Evolutionary conservation across 1,140 invertebrate genomes (phyloP).

Genomic region (Laupala kohalensis): DNA sequence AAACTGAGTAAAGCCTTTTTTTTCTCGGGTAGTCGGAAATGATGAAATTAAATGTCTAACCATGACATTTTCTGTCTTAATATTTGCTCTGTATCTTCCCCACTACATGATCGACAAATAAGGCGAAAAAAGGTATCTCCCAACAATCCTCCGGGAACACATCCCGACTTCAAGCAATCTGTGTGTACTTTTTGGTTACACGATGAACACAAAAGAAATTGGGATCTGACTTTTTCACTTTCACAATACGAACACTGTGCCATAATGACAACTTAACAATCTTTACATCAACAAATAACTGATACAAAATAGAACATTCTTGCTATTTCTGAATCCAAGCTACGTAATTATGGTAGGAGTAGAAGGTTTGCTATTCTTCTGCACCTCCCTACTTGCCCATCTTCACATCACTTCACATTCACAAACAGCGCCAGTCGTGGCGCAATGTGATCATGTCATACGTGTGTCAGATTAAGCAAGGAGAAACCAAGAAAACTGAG

Average conservation of each 20-base stretch:
- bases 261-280: too few relatives aligned
- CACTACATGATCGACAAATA: conserved; percentile 47
- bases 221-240: conserved; percentile 5
- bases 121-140: conserved; percentile 67
- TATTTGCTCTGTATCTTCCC: conserved; percentile 37
- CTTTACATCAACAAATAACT: too few relatives aligned
- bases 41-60: conserved; percentile 25
- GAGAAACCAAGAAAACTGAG: too few relatives aligned
- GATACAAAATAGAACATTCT: too few relatives aligned
- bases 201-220: conserved; percentile 30
- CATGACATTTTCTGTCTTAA: conserved; percentile 49
- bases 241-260: conserved; percentile 4
- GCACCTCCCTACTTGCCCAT: too few relatives aligned
- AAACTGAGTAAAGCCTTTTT: conserved; percentile 3
- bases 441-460: too few relatives aligned
- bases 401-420: too few relatives aligned
- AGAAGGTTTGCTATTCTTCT: too few relatives aligned
- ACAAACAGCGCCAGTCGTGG: too few relatives aligned
- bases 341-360: too few relatives aligned
- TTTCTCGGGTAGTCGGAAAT: not conserved
- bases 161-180: conserved; percentile 41
- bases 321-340: too few relatives aligned
- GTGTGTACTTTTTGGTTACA: conserved; percentile 45
- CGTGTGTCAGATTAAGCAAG: too few relatives aligned
- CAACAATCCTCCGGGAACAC: conserved; percentile 44